phyloP scores from a whole-genome alignment of 2,797 vertebrate species.

The Scarus forsteni region DNA sequence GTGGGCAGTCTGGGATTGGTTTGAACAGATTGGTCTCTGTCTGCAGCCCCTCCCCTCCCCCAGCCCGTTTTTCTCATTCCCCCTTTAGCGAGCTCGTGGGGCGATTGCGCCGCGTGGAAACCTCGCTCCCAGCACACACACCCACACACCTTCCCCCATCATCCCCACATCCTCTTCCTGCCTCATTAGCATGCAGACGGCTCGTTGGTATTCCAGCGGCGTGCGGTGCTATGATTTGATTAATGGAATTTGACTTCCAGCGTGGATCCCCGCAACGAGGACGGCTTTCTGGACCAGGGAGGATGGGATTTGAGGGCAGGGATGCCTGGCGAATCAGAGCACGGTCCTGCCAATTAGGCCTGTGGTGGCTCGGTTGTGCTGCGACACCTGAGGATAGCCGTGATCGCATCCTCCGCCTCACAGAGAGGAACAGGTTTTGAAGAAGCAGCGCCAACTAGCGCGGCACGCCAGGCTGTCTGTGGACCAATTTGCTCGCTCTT shows the following conservation, averaged over 20 bases:
- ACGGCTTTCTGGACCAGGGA: conserved; percentile 47
- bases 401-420: conserved; percentile 34
- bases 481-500: conserved; percentile 57
- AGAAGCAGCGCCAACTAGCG: conserved; percentile 32
- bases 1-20: conserved; percentile 32
- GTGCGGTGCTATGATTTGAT: conserved; percentile 65
- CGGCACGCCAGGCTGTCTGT: conserved; percentile 44
- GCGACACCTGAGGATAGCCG: conserved; percentile 60
- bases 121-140: conserved; percentile 15
- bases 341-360: conserved; percentile 54
- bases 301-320: conserved; percentile 13
- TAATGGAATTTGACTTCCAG: conserved; percentile 77
- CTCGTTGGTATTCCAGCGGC: conserved; percentile 65
- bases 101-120: conserved; percentile 28
- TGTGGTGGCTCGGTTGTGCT: conserved; percentile 29
- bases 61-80: conserved; percentile 25
- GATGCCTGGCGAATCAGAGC: conserved; percentile 47
- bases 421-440: conserved; percentile 3
- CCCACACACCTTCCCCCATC: conserved; percentile 22
- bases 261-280: conserved; percentile 50
- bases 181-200: conserved; percentile 71
- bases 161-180: conserved; percentile 60
- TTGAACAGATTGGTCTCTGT: conserved; percentile 54
- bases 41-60: conserved; percentile 33
- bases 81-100: conserved; percentile 49